Base-by-base conservation (phyloP, 2,113 vertebrate genomes). In the Gnathonemus longibarbis region DNA sequence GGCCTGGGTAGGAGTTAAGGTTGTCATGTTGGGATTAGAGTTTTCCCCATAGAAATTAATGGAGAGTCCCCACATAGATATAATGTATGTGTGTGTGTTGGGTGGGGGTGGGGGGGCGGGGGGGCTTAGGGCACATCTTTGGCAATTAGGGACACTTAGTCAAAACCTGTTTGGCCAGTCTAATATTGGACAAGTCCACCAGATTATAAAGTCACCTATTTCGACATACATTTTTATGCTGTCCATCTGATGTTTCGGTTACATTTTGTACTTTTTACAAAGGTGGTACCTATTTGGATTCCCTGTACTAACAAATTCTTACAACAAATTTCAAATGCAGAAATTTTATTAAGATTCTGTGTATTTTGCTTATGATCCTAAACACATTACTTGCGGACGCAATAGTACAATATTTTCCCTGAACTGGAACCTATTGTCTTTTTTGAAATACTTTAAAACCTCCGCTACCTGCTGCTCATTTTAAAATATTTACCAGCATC, bases 81-180 rank as follows among this genome's bases (percentile, higher is more conserved):
- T 50, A 50, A 50, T 50, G 49, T 50, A 3, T 17, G 50, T 17
- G 50, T 17, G 15, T 4, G 9, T 49, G 48, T 49, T 9, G 9
- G 52, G 17, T 49, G 48, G 9, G 52, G 17, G 52, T 4, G 98
- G 74, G 74, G 13, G 17, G 74, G 74, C 0, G 4, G 45, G 42
- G 42, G 45, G 45, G 45, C 45, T 45, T 46, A 39, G 13, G 17
- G 35, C 80, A 84, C 45, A 45, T 39, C 11, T 84, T 62, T 62
- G 58, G 9, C 58, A 62, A 10, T 62, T 62, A 27, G 58, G 2
- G 13, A 15, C 56, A 58, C 56, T 56, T 21, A 58, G 21, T 58
- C 21, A 58, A 24, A n/a, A 62, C 58, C 58, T n/a, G 58, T n/a
- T 62, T 62, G 58, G 58, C 8, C 7, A 66, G 58, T 66, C 24